phyloP scores from a whole-genome alignment of 92 coral and sea anemone species.

The Metridium senile region DNA sequence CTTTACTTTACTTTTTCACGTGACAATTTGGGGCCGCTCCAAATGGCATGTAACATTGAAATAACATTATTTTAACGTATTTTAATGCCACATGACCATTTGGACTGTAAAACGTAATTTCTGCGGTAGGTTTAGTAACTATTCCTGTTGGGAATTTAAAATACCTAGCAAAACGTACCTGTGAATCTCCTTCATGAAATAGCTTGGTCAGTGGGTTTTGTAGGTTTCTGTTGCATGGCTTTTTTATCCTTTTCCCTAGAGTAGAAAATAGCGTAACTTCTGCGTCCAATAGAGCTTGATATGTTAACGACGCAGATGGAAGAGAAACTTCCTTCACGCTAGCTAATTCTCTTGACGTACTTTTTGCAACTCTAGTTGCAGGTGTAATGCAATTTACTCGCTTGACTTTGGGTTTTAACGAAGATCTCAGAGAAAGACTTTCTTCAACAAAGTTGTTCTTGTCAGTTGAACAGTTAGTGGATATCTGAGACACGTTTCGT shows the following conservation, averaged over 20 bases:
- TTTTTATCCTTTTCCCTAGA: constrained; percentile 22
- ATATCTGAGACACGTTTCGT: neutral
- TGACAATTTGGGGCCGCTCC: too few species aligned
- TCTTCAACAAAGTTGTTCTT: neutral
- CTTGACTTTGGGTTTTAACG: neutral
- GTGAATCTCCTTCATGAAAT: constrained; percentile 28
- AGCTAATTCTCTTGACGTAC: neutral
- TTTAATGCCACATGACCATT: too few species aligned
- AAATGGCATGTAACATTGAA: too few species aligned
- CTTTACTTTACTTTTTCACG: too few species aligned
- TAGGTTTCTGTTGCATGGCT: constrained; percentile 1
- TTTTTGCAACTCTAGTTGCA: neutral
- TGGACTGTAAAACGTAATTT: too few species aligned
- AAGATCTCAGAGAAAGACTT: constrained; percentile 24
- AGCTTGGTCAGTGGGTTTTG: constrained; percentile 28
- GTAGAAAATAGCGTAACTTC: constrained; percentile 31
- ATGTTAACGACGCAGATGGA: constrained; percentile 12
- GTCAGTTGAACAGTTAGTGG: neutral
- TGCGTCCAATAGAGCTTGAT: constrained; percentile 37
- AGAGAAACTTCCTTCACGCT: neutral
- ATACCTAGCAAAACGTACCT: constrained; percentile 8
- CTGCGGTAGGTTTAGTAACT: too few species aligned
- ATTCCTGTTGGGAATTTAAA: neutral
- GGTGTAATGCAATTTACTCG: neutral
- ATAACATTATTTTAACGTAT: too few species aligned